Evolutionary conservation across 2,888 invertebrate genomes (phyloP).

Genomic region (Leptopilina drosophilae): DNA sequence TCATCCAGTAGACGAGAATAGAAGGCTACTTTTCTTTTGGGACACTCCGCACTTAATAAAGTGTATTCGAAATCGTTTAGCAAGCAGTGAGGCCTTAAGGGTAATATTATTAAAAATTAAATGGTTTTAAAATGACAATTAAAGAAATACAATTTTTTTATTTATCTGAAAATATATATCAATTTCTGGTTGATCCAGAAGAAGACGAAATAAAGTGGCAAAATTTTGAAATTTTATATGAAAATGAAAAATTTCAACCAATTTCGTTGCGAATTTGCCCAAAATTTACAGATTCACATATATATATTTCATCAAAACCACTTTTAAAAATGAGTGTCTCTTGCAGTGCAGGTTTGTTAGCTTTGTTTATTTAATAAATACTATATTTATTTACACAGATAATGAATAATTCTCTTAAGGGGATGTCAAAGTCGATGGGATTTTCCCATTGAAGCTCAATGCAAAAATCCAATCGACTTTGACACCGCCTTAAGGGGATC

Average conservation of each 20-base stretch:
- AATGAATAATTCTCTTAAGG: not conserved
- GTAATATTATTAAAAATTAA: not conserved
- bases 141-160: constrained; percentile 9
- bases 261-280: constrained; percentile 36
- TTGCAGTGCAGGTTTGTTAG: constrained; percentile 41
- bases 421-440: too few relatives aligned
- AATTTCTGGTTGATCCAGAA: constrained; percentile 38
- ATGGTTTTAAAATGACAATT: not conserved
- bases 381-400: too few relatives aligned
- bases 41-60: constrained; percentile 57
- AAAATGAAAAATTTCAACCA: constrained; percentile 24
- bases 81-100: not conserved
- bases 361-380: too few relatives aligned
- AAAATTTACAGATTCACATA: constrained; percentile 36
- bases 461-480: too few relatives aligned
- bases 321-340: constrained; percentile 43
- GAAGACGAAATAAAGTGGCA: constrained; percentile 44
- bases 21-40: constrained; percentile 54
- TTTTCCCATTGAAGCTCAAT: too few relatives aligned
- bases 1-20: constrained; percentile 51
- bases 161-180: not conserved
- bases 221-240: constrained; percentile 40
- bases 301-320: constrained; percentile 34
- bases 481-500: too few relatives aligned
- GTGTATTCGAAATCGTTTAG: constrained; percentile 52